phyloP scores from a whole-genome alignment of 1,140 invertebrate species.

The Camponotus pennsylvanicus region DNA sequence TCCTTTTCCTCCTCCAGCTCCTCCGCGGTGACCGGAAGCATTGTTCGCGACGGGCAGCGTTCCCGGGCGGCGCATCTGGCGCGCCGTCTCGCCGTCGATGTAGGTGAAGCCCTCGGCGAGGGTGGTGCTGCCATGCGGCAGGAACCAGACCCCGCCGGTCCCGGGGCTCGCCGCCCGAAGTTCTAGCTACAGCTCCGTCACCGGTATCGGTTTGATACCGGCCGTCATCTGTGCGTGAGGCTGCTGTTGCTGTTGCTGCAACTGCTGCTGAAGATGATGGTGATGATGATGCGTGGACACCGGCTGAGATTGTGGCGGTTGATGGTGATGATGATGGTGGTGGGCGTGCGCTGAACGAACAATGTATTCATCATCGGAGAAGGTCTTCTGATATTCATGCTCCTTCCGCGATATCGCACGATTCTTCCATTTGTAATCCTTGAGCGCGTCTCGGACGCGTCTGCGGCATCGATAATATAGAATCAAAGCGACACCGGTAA shows the following conservation, averaged over 20 bases:
- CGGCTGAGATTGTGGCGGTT: conserved; percentile 72
- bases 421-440: conserved; percentile 93
- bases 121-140: conserved; percentile 88
- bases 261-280: conserved; percentile 86
- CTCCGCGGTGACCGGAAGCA: conserved; percentile 67
- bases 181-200: conserved; percentile 97
- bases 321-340: conserved; percentile 77
- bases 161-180: conserved; percentile 92
- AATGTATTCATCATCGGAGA: conserved; percentile 94
- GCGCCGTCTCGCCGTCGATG: conserved; percentile 89
- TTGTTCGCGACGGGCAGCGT: conserved; percentile 82
- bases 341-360: conserved; percentile 87
- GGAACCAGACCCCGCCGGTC: conserved; percentile 86
- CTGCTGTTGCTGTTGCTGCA: conserved; percentile 80
- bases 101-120: conserved; percentile 92
- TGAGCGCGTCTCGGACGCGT: conserved; percentile 91
- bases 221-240: conserved; percentile 86
- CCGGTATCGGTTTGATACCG: conserved; percentile 92
- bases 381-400: conserved; percentile 95
- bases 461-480: conserved; percentile 92
- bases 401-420: conserved; percentile 92
- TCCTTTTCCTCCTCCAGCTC: conserved; percentile 3
- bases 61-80: conserved; percentile 84
- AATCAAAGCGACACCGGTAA: conserved; percentile 90
- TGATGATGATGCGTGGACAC: conserved; percentile 87